Evolutionary conservation across 53 echinoderm and acorn worm genomes (phyloP).

Genomic region (Arbacia lixula): DNA sequence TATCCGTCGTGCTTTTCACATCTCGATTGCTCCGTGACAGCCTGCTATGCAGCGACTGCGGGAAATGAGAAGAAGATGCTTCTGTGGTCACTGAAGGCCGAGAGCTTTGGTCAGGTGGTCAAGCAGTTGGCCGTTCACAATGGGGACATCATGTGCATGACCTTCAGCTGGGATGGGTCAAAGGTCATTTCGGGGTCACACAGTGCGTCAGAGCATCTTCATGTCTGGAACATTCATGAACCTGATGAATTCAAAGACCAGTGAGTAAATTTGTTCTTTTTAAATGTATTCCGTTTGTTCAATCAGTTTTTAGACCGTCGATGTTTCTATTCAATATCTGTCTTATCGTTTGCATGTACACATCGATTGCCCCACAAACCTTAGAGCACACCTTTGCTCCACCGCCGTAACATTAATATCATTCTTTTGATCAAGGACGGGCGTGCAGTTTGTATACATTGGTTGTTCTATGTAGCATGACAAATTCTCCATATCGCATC

Average conservation of each 20-base stretch:
- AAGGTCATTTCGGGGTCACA: constrained; percentile 67
- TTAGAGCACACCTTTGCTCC: no score
- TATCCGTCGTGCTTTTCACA: no score
- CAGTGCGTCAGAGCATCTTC: constrained; percentile 63
- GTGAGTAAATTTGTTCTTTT: constrained; percentile 14
- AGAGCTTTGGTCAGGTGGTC: constrained; percentile 58
- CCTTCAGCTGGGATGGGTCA: constrained; percentile 62
- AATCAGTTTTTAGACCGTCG: no score
- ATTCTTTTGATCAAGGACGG: no score
- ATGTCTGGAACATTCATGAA: constrained; percentile 67
- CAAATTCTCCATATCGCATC: no score
- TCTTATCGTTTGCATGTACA: no score
- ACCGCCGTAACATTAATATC: no score
- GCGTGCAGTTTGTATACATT: no score
- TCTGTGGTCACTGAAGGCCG: constrained; percentile 70
- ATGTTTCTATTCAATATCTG: no score
- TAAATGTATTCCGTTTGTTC: background rate
- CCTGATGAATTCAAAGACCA: constrained; percentile 21
- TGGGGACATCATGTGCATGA: constrained; percentile 65
- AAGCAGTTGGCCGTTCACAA: constrained; percentile 47
- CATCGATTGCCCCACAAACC: no score
- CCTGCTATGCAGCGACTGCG: constrained; percentile 59
- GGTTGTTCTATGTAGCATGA: no score
- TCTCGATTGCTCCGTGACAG: no score
- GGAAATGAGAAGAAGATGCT: constrained; percentile 15